Conservation (phyloP, 2,888 invertebrate genomes). For the Maniola hyperantus region DNA sequence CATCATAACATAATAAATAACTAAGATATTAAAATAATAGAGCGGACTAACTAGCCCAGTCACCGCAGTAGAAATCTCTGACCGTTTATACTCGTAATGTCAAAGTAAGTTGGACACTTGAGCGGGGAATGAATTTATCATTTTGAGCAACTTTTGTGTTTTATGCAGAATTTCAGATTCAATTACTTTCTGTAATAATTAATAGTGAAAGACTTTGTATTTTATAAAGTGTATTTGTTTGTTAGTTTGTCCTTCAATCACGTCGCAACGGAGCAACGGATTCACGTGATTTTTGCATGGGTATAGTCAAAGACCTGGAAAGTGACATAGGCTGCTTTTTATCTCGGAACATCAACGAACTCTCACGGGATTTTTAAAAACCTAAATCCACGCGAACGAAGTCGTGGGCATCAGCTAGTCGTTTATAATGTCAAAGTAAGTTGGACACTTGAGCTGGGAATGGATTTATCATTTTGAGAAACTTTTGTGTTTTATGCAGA, state of each 20-base stretch:
- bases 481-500: constrained; percentile 31
- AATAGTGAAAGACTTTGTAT: constrained; percentile 33
- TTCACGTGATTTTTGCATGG: no score
- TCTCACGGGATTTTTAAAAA: no score
- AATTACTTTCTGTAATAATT: constrained; percentile 37
- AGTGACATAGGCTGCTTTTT: no score
- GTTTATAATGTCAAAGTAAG: constrained; percentile 35
- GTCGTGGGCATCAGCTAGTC: no score
- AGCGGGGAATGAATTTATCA: constrained; percentile 40
- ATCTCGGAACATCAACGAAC: no score
- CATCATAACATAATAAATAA: not conserved
- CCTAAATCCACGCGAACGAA: no score
- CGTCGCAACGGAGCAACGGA: no score
- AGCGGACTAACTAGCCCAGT: not conserved
- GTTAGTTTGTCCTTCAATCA: no score
- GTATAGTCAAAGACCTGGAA: no score
- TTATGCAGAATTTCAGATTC: constrained; percentile 29
- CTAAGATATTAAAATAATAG: constrained; percentile 10
- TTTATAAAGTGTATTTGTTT: no score
- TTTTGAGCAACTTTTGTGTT: constrained; percentile 30
- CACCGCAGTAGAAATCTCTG: constrained; percentile 28
- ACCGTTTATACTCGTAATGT: constrained; percentile 32
- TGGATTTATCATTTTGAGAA: constrained; percentile 38
- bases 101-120: constrained; percentile 35
- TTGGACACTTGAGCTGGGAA: constrained; percentile 34